Evolutionary conservation across 2,888 invertebrate species (phyloP).

Genomic region (Cyclophora punctaria): DNA sequence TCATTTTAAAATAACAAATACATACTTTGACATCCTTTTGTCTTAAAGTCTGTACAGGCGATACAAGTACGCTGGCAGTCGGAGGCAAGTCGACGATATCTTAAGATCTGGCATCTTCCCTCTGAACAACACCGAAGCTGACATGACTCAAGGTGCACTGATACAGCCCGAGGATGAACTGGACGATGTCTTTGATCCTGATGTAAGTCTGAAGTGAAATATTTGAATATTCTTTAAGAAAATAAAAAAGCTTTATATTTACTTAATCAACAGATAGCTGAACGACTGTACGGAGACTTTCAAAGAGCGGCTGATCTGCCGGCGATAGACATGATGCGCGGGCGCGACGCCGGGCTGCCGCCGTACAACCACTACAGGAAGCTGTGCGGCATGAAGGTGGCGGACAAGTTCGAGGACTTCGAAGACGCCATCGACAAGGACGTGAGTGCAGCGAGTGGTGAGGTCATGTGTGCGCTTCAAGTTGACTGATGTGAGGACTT

Average conservation of each 20-base stretch:
- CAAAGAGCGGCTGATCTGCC: conserved; percentile 22
- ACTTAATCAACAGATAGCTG: neutral
- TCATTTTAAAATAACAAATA: too few species aligned
- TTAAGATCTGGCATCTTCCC: conserved; percentile 31
- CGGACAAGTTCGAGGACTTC: conserved; percentile 81
- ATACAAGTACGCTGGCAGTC: conserved; percentile 25
- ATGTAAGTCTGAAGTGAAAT: conserved; percentile 21
- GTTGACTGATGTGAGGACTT: too few species aligned
- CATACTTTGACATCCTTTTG: neutral
- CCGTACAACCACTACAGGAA: conserved; percentile 89
- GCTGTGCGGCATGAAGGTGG: conserved; percentile 84
- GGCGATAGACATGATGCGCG: conserved; percentile 38
- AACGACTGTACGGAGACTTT: neutral
- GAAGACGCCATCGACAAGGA: conserved; percentile 77
- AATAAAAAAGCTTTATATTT: too few species aligned
- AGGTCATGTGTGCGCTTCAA: too few species aligned
- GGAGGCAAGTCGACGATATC: conserved; percentile 26
- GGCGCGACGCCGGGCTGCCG: conserved; percentile 89
- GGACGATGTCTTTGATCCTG: conserved; percentile 34
- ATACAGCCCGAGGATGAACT: conserved; percentile 31
- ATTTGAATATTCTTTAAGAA: too few species aligned
- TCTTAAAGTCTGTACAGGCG: conserved; percentile 29
- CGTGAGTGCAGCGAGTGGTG: conserved; percentile 17
- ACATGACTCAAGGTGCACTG: conserved; percentile 33
- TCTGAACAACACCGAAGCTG: conserved; percentile 35